Evolutionary conservation across 2,888 invertebrate genomes (phyloP).

Genomic region (Holacanthella duospinosa): DNA sequence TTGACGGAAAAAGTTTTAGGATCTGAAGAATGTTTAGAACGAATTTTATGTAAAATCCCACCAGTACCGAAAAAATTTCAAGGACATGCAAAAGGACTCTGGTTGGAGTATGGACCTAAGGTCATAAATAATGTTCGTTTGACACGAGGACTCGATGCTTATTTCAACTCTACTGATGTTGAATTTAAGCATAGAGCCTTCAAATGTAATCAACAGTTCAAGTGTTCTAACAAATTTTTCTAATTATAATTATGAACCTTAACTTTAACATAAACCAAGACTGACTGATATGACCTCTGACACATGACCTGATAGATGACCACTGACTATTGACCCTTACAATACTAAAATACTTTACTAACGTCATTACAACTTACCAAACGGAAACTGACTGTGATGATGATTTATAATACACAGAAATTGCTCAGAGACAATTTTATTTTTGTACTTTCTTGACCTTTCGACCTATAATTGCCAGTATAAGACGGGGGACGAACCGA

Average conservation of each 20-base stretch:
- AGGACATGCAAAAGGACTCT: conserved; percentile 25
- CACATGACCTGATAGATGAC: no score
- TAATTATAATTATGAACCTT: conserved; percentile 10
- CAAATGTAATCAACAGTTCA: conserved; percentile 34
- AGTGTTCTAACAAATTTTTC: conserved; percentile 34
- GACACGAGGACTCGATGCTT: conserved; percentile 27
- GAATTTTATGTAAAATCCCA: conserved; percentile 35
- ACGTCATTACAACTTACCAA: no score
- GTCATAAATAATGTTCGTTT: conserved; percentile 23
- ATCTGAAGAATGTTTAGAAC: conserved; percentile 34
- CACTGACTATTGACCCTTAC: no score
- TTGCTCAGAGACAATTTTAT: no score
- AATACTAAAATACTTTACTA: no score
- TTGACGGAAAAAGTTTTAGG: conserved; percentile 30
- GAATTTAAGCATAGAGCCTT: conserved; percentile 27
- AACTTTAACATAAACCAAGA: neutral
- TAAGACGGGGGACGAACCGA: no score
- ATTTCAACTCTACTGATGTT: conserved; percentile 17
- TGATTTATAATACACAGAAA: no score
- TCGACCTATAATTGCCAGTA: no score
- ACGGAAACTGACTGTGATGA: no score
- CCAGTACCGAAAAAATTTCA: conserved; percentile 31
- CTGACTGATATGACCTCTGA: neutral
- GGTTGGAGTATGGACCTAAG: conserved; percentile 30
- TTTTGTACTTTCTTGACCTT: no score